Evolutionary conservation across 2,113 vertebrate genomes (phyloP).

Genomic region (Platichthys stellatus): DNA sequence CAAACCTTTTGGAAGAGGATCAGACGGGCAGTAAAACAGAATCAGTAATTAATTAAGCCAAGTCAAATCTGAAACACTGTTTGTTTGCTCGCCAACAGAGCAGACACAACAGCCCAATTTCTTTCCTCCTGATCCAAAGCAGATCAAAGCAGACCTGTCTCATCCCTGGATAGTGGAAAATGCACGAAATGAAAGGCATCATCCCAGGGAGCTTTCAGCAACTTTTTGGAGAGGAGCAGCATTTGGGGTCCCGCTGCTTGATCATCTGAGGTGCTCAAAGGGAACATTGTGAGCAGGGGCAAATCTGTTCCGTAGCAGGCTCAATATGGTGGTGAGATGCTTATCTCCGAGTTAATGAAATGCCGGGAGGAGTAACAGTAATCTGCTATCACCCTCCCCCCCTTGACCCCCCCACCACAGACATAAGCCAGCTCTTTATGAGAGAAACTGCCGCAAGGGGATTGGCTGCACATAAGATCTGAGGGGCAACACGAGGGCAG

Average conservation of each 20-base stretch:
- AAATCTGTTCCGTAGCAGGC: slow-evolving; percentile 76
- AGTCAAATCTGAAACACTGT: slow-evolving; percentile 99
- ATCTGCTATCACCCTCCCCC: slow-evolving; percentile 70
- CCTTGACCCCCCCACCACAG: slow-evolving; percentile 35
- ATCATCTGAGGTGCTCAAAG: slow-evolving; percentile 81
- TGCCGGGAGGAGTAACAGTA: slow-evolving; percentile 77
- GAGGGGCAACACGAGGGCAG: slow-evolving; percentile 63
- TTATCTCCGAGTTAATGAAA: slow-evolving; percentile 82
- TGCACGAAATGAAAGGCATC: slow-evolving; percentile 81
- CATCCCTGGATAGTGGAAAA: slow-evolving; percentile 81
- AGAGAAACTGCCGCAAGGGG: slow-evolving; percentile 57
- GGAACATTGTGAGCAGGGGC: slow-evolving; percentile 70
- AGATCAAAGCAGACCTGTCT: slow-evolving; percentile 93
- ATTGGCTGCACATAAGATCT: slow-evolving; percentile 71
- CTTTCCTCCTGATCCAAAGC: slow-evolving; percentile 82
- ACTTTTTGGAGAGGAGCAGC: slow-evolving; percentile 81
- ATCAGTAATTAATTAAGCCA: slow-evolving; percentile 99
- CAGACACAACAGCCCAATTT: slow-evolving; percentile 92
- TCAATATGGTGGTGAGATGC: slow-evolving; percentile 75
- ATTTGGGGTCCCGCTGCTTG: slow-evolving; percentile 79
- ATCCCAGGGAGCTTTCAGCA: slow-evolving; percentile 81
- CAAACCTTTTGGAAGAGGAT: slow-evolving; percentile 98
- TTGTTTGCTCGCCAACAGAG: slow-evolving; percentile 98
- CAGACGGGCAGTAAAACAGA: slow-evolving; percentile 98
- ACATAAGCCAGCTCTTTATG: slow-evolving; percentile 70